phyloP scores from a whole-genome alignment of 2,888 invertebrate species.

The Rotaria macrura region DNA sequence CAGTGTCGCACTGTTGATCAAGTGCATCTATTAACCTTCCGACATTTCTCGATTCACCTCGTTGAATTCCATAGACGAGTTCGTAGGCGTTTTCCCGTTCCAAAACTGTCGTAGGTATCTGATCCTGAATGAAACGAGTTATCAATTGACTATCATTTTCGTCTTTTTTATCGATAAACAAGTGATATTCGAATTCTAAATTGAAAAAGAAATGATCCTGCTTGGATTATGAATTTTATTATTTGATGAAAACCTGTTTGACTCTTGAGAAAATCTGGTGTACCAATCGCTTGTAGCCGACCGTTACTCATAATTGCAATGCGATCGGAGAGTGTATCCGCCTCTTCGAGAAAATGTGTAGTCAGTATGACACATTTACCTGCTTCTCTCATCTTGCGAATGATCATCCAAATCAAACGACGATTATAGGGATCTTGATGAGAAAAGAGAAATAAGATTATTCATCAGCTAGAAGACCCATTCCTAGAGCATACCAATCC shows the following conservation, averaged over 20 bases:
- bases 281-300: slow-evolving; percentile 26
- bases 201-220: not conserved
- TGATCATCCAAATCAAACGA: slow-evolving; percentile 23
- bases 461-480: not conserved
- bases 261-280: slow-evolving; percentile 29
- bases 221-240: no score
- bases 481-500: not conserved
- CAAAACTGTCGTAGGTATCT: not conserved
- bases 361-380: slow-evolving; percentile 29
- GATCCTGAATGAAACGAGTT: not conserved
- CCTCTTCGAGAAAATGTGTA: slow-evolving; percentile 34
- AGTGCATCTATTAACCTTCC: not conserved
- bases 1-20: not conserved
- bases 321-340: slow-evolving; percentile 31
- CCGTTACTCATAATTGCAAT: slow-evolving; percentile 33
- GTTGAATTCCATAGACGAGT: not conserved
- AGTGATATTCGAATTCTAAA: slow-evolving; percentile 12
- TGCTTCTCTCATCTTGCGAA: slow-evolving; percentile 20
- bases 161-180: slow-evolving; percentile 7
- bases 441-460: not conserved
- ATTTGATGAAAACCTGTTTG: slow-evolving; percentile 6
- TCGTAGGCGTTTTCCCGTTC: not conserved
- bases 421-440: not conserved
- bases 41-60: not conserved
- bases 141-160: not conserved